phyloP scores from a whole-genome alignment of 2,888 invertebrate genomes.

The Brachypalpus laphriformis region DNA sequence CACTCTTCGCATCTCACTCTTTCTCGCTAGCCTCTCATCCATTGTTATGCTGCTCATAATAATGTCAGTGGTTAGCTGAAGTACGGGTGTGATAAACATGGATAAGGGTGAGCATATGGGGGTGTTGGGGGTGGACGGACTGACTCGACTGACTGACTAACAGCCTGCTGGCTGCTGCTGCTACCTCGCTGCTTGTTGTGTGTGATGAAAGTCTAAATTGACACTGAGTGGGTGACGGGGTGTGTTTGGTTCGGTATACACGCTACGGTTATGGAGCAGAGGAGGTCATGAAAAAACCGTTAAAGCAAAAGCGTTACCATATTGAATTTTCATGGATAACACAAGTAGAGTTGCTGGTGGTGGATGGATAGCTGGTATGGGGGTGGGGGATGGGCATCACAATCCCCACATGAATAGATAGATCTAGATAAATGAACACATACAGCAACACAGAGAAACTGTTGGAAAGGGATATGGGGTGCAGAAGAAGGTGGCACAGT shows the following conservation, averaged over 20 bases:
- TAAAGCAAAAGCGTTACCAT: conserved; percentile 74
- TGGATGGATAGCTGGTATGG: not conserved
- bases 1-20: conserved; percentile 1
- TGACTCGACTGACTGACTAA: conserved; percentile 53
- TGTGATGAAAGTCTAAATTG: conserved; percentile 74
- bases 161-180: conserved; percentile 23
- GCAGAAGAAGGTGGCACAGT: conserved; percentile 52
- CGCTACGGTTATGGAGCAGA: conserved; percentile 50
- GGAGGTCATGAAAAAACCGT: conserved; percentile 73
- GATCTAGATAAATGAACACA: conserved; percentile 70
- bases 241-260: conserved; percentile 14
- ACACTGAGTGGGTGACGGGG: conserved; percentile 64
- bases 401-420: conserved; percentile 73
- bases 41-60: conserved; percentile 74
- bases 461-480: not conserved
- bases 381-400: conserved; percentile 26
- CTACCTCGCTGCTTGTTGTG: conserved; percentile 39
- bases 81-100: conserved; percentile 70
- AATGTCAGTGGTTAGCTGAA: conserved; percentile 74
- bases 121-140: not conserved
- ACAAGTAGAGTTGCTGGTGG: conserved; percentile 40
- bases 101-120: conserved; percentile 47
- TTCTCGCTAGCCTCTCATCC: conserved; percentile 46
- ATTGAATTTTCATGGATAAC: conserved; percentile 74
- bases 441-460: not conserved